Percentiles rank a stretch among this genome's conserved stretches.
phyloP scores from a whole-genome alignment of 2,113 vertebrate genomes.

The Coturnix japonica region DNA sequence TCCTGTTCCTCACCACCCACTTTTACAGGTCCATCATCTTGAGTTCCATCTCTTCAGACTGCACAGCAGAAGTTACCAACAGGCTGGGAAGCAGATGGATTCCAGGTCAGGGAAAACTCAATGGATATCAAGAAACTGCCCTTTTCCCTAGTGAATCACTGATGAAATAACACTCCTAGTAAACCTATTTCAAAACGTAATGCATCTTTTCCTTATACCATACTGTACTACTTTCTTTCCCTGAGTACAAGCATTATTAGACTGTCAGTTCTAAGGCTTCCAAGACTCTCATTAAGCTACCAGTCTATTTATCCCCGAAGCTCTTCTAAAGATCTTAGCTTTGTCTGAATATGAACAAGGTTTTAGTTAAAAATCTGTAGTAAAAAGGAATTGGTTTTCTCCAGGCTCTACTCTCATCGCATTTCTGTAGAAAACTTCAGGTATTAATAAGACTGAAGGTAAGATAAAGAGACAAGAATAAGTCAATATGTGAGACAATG shows the following conservation, averaged over 20 bases:
- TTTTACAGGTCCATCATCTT: not conserved
- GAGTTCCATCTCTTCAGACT: not conserved
- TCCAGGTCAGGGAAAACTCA: not conserved
- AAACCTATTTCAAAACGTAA: not conserved
- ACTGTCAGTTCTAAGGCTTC: not conserved
- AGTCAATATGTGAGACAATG: not conserved
- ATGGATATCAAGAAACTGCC: not conserved
- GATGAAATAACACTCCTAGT: not conserved
- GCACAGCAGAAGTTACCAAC: not conserved
- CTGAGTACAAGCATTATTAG: not conserved
- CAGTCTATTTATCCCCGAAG: not conserved
- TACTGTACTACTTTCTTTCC: no score
- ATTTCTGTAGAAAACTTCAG: not conserved
- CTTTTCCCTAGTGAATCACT: not conserved
- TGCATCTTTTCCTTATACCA: not conserved
- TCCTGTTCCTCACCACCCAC: not conserved
- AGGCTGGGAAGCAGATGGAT: not conserved
- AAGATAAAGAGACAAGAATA: not conserved
- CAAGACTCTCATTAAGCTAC: not conserved
- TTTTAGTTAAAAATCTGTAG: not conserved
- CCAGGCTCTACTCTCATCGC: not conserved
- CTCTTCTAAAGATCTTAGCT: not conserved
- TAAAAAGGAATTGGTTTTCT: not conserved
- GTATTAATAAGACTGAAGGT: not conserved
- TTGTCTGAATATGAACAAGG: not conserved